These are phyloP conservation scores for Archivesica marissinica DNA, from an alignment of 1,140 invertebrate species.

Conservation along the genomic window DNA sequence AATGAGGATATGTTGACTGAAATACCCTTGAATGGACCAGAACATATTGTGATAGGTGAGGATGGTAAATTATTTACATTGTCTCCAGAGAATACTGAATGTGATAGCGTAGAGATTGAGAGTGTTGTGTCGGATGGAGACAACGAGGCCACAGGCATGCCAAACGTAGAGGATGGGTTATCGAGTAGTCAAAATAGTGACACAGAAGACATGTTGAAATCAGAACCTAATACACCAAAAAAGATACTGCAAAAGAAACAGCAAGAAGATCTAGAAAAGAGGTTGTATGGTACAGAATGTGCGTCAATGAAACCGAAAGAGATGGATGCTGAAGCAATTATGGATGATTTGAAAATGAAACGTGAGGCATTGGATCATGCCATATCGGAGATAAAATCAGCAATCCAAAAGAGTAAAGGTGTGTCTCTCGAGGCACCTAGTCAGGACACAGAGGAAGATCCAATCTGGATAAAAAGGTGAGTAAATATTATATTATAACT, in stretches of 20 bases:
- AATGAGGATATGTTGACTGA: slow-evolving; percentile 81
- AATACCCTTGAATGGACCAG: slow-evolving; percentile 79
- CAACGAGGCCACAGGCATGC: slow-evolving; percentile 89
- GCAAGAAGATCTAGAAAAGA: slow-evolving; percentile 75
- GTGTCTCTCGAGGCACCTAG: slow-evolving; percentile 77
- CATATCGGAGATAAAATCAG: slow-evolving; percentile 92
- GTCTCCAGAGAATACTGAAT: slow-evolving; percentile 97
- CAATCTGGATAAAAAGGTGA: slow-evolving; percentile 82
- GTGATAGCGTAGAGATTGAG: slow-evolving; percentile 95
- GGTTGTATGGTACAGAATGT: slow-evolving; percentile 63
- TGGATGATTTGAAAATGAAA: slow-evolving; percentile 80
- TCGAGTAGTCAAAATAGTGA: slow-evolving; percentile 96
- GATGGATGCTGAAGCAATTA: slow-evolving; percentile 80
- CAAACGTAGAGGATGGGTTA: slow-evolving; percentile 95
- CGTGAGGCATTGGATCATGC: slow-evolving; percentile 88
- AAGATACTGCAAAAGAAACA: slow-evolving; percentile 78
- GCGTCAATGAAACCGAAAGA: slow-evolving; percentile 68
- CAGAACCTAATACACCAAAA: slow-evolving; percentile 74
- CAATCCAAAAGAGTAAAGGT: slow-evolving; percentile 90
- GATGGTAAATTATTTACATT: slow-evolving; percentile 90
- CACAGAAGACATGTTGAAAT: slow-evolving; percentile 90
- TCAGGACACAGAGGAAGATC: slow-evolving; percentile 73
- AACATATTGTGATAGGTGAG: slow-evolving; percentile 66
- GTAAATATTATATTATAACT: too few species aligned
- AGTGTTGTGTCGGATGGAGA: slow-evolving; percentile 86